These are phyloP conservation scores for Theropithecus gelada DNA, from an alignment of 2,113 vertebrate genomes.

Conservation along the genomic window DNA sequence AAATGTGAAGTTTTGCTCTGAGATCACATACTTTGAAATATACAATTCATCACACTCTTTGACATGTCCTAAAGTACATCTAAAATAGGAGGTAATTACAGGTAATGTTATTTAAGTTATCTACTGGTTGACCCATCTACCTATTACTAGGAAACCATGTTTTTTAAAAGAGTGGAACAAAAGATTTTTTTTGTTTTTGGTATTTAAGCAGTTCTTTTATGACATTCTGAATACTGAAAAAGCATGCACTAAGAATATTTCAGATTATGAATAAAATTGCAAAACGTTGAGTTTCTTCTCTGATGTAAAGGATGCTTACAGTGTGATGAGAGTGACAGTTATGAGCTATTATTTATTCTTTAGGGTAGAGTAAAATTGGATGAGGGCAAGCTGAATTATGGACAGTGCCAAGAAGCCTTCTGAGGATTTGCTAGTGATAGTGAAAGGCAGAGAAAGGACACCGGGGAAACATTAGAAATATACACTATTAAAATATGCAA, in stretches of 20 bases:
- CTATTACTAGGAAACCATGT: background rate
- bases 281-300: background rate
- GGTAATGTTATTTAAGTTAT: background rate
- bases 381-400: slow-evolving; percentile 20
- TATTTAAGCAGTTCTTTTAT: background rate
- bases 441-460: slow-evolving; percentile 45
- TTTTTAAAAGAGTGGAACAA: background rate
- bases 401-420: background rate
- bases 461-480: slow-evolving; percentile 3
- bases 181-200: background rate
- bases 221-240: background rate
- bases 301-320: background rate
- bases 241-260: background rate
- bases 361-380: background rate
- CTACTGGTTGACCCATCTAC: background rate
- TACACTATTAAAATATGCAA: background rate
- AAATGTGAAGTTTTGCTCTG: background rate
- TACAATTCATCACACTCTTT: background rate
- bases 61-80: background rate
- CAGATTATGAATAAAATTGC: background rate
- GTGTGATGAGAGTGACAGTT: background rate
- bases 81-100: background rate
- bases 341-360: slow-evolving; percentile 3
- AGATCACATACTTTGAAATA: background rate
- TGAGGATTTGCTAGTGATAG: background rate